Conservation (phyloP, 1,140 invertebrate genomes). For the Dendrolimus kikuchii region DNA sequence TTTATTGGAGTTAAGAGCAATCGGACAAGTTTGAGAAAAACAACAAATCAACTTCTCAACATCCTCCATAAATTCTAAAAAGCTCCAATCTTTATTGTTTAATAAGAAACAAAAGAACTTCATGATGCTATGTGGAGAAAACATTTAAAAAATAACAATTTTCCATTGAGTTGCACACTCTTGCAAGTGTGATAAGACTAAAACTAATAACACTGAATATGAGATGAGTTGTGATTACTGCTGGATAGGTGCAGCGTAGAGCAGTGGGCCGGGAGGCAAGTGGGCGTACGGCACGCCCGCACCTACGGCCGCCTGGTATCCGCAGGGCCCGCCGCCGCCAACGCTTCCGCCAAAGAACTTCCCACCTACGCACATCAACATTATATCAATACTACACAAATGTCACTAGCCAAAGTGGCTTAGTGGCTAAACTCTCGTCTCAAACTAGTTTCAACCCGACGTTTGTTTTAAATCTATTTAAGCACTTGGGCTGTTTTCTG, state of each 20-base stretch:
- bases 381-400: background rate
- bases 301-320: constrained; percentile 64
- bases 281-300: constrained; percentile 60
- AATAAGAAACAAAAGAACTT: no score
- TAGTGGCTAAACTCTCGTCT: background rate
- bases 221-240: constrained; percentile 39
- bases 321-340: constrained; percentile 63
- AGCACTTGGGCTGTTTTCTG: no score
- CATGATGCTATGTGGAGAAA: no score
- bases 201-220: background rate
- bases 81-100: no score
- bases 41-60: no score
- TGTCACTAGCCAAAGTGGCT: background rate
- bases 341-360: constrained; percentile 66
- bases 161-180: no score
- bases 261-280: constrained; percentile 57
- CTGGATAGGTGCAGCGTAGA: constrained; percentile 67
- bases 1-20: no score
- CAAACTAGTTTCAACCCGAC: background rate
- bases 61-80: no score
- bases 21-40: no score
- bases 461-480: no score
- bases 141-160: no score
- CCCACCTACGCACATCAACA: constrained; percentile 37
- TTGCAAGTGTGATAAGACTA: no score